These are phyloP conservation scores for Orius laevigatus DNA, from an alignment of 1,140 invertebrate species.

Conservation along the genomic window DNA sequence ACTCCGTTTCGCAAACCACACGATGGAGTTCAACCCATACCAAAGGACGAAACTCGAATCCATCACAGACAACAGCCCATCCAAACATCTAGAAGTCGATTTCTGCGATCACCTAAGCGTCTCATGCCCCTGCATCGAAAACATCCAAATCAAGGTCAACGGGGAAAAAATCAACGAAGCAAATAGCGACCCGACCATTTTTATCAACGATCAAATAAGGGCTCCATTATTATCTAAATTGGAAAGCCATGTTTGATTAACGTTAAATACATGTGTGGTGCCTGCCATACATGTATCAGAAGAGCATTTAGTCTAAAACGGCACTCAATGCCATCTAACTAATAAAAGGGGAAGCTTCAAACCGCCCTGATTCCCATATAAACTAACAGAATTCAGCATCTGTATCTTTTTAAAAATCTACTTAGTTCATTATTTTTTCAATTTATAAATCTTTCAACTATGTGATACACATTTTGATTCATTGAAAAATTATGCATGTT, in stretches of 20 bases:
- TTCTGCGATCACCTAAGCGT: conserved; percentile 32
- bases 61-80: conserved; percentile 32
- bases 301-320: no score
- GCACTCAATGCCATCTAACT: no score
- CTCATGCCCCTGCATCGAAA: conserved; percentile 42
- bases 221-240: conserved; percentile 3
- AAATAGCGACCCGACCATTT: conserved; percentile 6
- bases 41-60: conserved; percentile 30
- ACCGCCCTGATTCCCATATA: no score
- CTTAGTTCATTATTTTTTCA: no score
- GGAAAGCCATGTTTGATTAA: conserved; percentile 5
- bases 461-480: no score
- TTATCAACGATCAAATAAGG: conserved; percentile 9
- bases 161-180: conserved; percentile 1
- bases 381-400: no score
- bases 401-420: no score
- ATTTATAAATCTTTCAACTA: no score
- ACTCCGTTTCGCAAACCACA: conserved; percentile 52
- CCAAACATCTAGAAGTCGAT: conserved; percentile 24
- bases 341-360: no score
- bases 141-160: neutral
- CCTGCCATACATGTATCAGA: no score
- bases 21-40: conserved; percentile 37
- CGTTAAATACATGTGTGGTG: neutral
- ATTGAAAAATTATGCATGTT: no score